phyloP scores from a whole-genome alignment of 2,888 invertebrate genomes.

The Athalia circularis region DNA sequence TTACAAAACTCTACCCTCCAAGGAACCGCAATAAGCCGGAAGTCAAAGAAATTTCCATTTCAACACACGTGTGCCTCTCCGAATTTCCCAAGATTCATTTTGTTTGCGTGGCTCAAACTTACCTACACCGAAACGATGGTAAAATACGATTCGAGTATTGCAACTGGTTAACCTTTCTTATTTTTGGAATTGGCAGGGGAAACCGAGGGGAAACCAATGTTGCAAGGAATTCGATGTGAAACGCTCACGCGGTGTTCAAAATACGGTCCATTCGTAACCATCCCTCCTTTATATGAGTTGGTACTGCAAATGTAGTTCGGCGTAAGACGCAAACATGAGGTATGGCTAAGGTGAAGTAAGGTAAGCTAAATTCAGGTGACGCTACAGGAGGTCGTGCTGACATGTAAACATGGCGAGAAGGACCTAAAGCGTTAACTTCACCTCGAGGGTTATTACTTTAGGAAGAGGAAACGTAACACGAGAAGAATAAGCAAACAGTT shows the following conservation, averaged over 20 bases:
- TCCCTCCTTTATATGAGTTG: neutral
- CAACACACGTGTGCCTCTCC: no score
- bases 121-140: no score
- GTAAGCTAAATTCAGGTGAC: conserved; percentile 22
- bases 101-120: no score
- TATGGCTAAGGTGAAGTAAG: conserved; percentile 1
- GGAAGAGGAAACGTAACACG: neutral
- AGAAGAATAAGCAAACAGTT: conserved; percentile 18
- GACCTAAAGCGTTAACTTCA: conserved; percentile 19
- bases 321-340: conserved; percentile 10
- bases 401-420: conserved; percentile 8
- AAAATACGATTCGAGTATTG: no score
- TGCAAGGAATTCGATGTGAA: no score
- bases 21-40: no score
- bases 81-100: no score
- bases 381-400: conserved; percentile 10
- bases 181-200: no score
- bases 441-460: conserved; percentile 10
- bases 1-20: no score
- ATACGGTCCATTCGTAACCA: conserved; percentile 7
- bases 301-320: neutral
- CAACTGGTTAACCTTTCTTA: no score
- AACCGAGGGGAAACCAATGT: no score
- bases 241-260: neutral
- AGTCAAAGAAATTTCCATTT: no score